These are phyloP conservation scores for Parotocinclus haroldoi DNA, from an alignment of 2,797 vertebrate genomes.

Conservation along the genomic window DNA sequence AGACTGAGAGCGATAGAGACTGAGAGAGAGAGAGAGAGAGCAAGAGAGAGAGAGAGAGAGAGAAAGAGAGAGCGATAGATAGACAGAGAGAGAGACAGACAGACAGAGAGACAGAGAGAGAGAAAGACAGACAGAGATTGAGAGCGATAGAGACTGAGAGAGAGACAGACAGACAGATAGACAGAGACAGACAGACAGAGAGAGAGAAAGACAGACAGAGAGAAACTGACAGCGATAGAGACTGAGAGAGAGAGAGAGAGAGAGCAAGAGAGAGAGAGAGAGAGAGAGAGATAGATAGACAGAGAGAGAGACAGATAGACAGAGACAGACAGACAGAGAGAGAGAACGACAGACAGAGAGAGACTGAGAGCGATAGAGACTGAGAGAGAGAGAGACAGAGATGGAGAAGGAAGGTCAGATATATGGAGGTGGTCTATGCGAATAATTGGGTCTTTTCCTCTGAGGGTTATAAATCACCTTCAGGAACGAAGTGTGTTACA, in stretches of 20 bases:
- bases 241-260: too few species aligned
- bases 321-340: slow-evolving; percentile 44
- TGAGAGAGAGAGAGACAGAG: background rate
- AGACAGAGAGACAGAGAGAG: slow-evolving; percentile 23
- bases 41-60: too few species aligned
- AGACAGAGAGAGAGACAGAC: background rate
- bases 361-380: slow-evolving; percentile 44
- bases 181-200: slow-evolving; percentile 39
- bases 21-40: slow-evolving; percentile 29
- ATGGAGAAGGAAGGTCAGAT: slow-evolving; percentile 40
- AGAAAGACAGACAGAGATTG: too few species aligned
- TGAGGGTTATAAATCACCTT: slow-evolving; percentile 53
- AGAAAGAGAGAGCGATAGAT: slow-evolving; percentile 44
- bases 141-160: slow-evolving; percentile 44
- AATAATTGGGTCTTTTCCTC: slow-evolving; percentile 52
- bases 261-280: slow-evolving; percentile 41
- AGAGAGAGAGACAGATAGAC: slow-evolving; percentile 37
- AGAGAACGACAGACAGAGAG: slow-evolving; percentile 21
- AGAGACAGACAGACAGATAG: too few species aligned
- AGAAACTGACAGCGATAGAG: slow-evolving; percentile 47
- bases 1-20: background rate
- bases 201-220: background rate
- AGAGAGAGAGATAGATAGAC: slow-evolving; percentile 21
- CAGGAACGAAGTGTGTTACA: slow-evolving; percentile 42
- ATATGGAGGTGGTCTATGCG: slow-evolving; percentile 55